phyloP scores from a whole-genome alignment of 2,113 vertebrate genomes.

The Apodemus sylvaticus region DNA sequence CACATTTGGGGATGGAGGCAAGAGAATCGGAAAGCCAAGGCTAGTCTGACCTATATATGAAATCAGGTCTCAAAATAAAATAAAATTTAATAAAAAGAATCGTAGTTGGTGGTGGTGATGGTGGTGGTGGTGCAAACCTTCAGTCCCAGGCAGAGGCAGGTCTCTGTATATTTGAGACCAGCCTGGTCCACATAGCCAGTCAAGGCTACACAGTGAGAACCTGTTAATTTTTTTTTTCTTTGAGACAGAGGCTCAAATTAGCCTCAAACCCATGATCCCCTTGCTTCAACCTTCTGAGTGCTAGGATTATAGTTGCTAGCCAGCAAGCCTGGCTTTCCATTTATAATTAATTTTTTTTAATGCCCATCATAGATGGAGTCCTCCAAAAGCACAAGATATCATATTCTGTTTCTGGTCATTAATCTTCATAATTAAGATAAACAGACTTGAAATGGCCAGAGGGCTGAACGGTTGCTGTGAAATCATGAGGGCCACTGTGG shows the following conservation, averaged over 20 bases:
- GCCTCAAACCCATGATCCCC: background rate
- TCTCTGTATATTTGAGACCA: background rate
- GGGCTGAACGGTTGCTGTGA: too few species aligned
- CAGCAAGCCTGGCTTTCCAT: background rate
- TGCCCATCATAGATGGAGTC: background rate
- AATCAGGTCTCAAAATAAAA: background rate
- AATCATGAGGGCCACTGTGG: background rate
- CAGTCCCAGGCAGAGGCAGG: background rate
- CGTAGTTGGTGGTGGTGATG: accelerated
- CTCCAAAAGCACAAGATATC: background rate
- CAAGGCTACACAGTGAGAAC: background rate
- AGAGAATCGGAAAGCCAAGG: background rate
- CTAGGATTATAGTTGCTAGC: background rate
- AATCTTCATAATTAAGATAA: background rate
- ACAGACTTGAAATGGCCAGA: background rate
- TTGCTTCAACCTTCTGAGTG: background rate
- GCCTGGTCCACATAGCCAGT: background rate
- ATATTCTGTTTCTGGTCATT: background rate
- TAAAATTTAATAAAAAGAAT: background rate
- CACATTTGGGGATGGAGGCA: too few species aligned
- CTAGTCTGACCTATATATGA: background rate
- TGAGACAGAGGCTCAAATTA: background rate
- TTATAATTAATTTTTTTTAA: background rate
- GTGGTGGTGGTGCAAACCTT: background rate
- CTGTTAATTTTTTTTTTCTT: background rate